Base-by-base conservation (phyloP, 92 coral and sea anemone genomes). In the Umimayanthus chanpuru region DNA sequence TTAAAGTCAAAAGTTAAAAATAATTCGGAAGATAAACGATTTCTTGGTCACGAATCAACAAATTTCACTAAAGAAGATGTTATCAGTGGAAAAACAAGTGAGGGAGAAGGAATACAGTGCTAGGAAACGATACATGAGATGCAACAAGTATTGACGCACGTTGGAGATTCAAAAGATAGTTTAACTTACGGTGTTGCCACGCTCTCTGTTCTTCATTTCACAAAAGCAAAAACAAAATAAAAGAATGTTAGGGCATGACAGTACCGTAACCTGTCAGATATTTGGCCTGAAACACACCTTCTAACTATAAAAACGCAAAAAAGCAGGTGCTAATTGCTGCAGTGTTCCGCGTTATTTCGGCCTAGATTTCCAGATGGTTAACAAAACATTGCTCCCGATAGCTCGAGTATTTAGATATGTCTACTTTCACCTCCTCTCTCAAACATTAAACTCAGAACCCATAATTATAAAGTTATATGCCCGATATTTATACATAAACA, bases 11-110 rank as follows among this genome's bases (percentile, higher is more conserved):
- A 74, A 32, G 79, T 39, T 74, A 32, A 74, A 73, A 29, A 12
- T 21, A 73, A 26, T 20, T 30, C 43, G 79, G 30, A 81, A 81
- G 85, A 81, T 6, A 81, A 58, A 81, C 41, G 85, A 36, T 61
- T 81, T 36, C 29, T 23, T 61, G 55, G 73, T 81, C 85, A 81
- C 73, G 85, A 55, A 61, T 7, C 85, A 81, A 32, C 10, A 14
- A 80, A 50, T 80, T 80, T 10, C 26, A 80, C 11, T 49, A 55
- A 80, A 18, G 30, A 56, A 26, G 14, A 29, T 25, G 20, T 10
- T 50, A 25, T 79, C 6, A 30, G 66, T 16, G 66, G 2, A 56
- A 56, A 56, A 61, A 20, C 71, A 80, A 80, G 7, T 1, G 29
- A 9, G 15, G 29, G n/a, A 0, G 15, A 18, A 76, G 3, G 14